phyloP scores from a whole-genome alignment of 1,140 invertebrate genomes.

The Scaptomyza montana region DNA sequence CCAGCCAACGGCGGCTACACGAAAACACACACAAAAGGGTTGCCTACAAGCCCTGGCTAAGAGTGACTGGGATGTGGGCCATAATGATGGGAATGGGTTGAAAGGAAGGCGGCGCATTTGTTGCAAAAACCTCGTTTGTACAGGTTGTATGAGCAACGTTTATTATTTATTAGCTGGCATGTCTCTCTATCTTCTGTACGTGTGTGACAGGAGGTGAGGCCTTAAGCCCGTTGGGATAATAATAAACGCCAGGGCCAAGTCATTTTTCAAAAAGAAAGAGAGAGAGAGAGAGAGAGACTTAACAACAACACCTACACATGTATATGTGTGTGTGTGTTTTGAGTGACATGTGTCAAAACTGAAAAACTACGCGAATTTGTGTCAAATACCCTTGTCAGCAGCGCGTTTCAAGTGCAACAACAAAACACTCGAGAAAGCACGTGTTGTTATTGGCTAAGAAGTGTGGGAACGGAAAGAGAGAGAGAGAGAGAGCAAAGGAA shows the following conservation, averaged over 20 bases:
- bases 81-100: constrained; percentile 21
- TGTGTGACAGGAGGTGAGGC: constrained; percentile 54
- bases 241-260: constrained; percentile 71
- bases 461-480: no score
- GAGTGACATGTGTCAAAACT: constrained; percentile 82
- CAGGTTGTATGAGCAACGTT: constrained; percentile 55
- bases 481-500: not conserved
- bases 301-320: constrained; percentile 42
- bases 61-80: not conserved
- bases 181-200: constrained; percentile 5
- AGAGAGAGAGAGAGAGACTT: constrained; percentile 36
- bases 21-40: constrained; percentile 41
- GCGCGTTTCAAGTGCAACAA: constrained; percentile 70
- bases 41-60: constrained; percentile 24
- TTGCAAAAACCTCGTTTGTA: constrained; percentile 39
- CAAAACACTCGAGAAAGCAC: constrained; percentile 36
- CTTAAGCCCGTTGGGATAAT: constrained; percentile 75
- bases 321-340: constrained; percentile 36
- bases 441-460: constrained; percentile 8
- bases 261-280: constrained; percentile 64
- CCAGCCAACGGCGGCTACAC: constrained; percentile 26
- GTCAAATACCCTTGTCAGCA: constrained; percentile 81
- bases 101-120: no score
- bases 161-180: constrained; percentile 77
- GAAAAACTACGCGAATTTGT: constrained; percentile 81